phyloP scores from a whole-genome alignment of 1,140 invertebrate genomes.

The Ceratina calcarata region DNA sequence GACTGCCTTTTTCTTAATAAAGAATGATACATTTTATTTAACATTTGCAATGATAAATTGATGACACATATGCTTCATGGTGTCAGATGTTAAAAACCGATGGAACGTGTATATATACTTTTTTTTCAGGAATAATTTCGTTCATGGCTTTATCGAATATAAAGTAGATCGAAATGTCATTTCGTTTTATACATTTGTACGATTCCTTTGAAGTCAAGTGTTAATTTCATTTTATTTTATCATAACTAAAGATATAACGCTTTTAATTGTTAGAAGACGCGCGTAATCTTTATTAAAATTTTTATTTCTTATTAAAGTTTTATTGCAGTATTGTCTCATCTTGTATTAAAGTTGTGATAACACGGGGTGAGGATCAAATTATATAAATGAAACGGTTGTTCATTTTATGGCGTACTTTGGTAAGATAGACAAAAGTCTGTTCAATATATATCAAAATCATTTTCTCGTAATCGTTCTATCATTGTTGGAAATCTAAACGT shows the following conservation, averaged over 20 bases:
- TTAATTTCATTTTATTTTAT: neutral
- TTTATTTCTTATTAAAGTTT: neutral
- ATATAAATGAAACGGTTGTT: too few species aligned
- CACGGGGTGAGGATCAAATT: too few species aligned
- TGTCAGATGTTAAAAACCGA: neutral
- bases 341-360: neutral
- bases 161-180: too few species aligned
- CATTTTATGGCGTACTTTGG: too few species aligned
- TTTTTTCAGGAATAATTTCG: constrained; percentile 12
- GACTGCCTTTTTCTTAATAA: constrained; percentile 63
- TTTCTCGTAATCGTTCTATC: too few species aligned
- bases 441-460: too few species aligned
- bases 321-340: neutral
- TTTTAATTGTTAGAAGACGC: neutral
- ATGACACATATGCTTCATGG: neutral
- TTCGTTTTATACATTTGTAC: constrained; percentile 1
- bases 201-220: neutral
- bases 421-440: too few species aligned
- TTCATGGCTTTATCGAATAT: neutral
- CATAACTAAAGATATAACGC: neutral
- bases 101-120: neutral
- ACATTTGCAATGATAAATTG: constrained; percentile 1
- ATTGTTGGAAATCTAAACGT: too few species aligned
- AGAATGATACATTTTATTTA: constrained; percentile 35
- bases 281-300: neutral